These are phyloP conservation scores for Acronicta psi DNA, from an alignment of 2,888 invertebrate species.

Conservation along the genomic window DNA sequence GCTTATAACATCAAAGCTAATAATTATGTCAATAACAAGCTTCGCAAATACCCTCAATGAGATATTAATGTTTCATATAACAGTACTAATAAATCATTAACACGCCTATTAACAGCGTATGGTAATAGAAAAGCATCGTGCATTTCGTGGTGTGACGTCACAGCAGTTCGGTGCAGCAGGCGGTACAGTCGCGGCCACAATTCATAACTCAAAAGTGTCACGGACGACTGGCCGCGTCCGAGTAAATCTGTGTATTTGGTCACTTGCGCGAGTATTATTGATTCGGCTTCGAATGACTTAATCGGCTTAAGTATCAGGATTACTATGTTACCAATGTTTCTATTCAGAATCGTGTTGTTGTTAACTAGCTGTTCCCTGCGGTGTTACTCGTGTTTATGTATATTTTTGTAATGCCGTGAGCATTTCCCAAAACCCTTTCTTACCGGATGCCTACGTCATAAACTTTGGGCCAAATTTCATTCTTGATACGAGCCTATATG, in stretches of 20 bases:
- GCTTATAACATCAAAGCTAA: not conserved
- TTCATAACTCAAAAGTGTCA: constrained; percentile 36
- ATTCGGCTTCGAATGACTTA: constrained; percentile 29
- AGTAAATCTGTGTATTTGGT: constrained; percentile 27
- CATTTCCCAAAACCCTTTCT: too few relatives aligned
- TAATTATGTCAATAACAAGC: constrained; percentile 1
- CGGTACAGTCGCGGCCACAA: constrained; percentile 9
- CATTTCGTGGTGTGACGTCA: constrained; percentile 20
- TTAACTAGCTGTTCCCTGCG: too few relatives aligned
- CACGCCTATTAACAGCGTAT: constrained; percentile 7
- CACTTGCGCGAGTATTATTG: constrained; percentile 27
- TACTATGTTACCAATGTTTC: constrained; percentile 10
- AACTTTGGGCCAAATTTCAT: too few relatives aligned
- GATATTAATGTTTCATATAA: constrained; percentile 5
- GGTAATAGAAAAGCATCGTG: constrained; percentile 7
- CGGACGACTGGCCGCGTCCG: constrained; percentile 10
- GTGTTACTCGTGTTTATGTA: too few relatives aligned
- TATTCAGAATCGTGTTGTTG: constrained; percentile 6
- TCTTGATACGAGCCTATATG: too few relatives aligned
- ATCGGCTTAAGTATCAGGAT: constrained; percentile 35
- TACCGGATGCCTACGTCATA: too few relatives aligned
- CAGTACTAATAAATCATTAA: constrained; percentile 32
- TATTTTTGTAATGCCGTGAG: too few relatives aligned
- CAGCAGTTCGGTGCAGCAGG: constrained; percentile 6
- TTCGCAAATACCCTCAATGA: not conserved